These are phyloP conservation scores for Zelleria hepariella DNA, from an alignment of 2,888 invertebrate genomes.

Conservation along the genomic window DNA sequence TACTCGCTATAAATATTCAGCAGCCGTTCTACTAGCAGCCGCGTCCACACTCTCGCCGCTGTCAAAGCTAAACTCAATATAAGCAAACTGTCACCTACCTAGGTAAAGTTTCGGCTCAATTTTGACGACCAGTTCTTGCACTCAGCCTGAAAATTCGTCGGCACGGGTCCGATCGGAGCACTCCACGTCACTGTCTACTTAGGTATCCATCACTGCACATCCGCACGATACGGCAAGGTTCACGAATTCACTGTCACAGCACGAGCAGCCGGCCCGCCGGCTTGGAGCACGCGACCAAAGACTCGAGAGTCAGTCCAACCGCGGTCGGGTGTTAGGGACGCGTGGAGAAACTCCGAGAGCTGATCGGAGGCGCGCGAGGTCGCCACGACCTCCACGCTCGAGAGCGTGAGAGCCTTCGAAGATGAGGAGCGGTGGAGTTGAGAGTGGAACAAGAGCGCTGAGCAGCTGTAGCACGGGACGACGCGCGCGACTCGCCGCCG, in stretches of 20 bases:
- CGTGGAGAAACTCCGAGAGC: constrained; percentile 43
- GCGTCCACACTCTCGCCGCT: constrained; percentile 30
- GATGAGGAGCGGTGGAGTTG: constrained; percentile 46
- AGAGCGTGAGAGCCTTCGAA: constrained; percentile 60
- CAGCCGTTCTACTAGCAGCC: constrained; percentile 33
- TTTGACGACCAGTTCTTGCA: constrained; percentile 61
- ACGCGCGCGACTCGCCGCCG: constrained; percentile 68
- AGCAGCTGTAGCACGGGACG: constrained; percentile 50
- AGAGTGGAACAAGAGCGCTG: constrained; percentile 40
- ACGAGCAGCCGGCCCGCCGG: constrained; percentile 50
- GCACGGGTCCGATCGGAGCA: constrained; percentile 36
- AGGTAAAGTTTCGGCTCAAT: constrained; percentile 71
- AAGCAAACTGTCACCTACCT: constrained; percentile 46
- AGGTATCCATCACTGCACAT: constrained; percentile 69
- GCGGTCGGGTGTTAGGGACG: constrained; percentile 24
- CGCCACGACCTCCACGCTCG: constrained; percentile 58
- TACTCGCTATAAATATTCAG: constrained; percentile 60
- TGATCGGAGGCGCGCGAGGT: constrained; percentile 41
- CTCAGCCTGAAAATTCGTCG: constrained; percentile 48
- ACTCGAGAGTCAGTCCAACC: constrained; percentile 39
- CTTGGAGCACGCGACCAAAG: constrained; percentile 48
- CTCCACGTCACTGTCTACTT: constrained; percentile 48
- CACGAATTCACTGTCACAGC: constrained; percentile 70
- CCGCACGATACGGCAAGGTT: constrained; percentile 58
- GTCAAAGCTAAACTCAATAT: constrained; percentile 8